Percentiles rank a stretch among this genome's conserved stretches.
Conservation (phyloP, 2,113 vertebrate genomes). For the Hippolais icterina region DNA sequence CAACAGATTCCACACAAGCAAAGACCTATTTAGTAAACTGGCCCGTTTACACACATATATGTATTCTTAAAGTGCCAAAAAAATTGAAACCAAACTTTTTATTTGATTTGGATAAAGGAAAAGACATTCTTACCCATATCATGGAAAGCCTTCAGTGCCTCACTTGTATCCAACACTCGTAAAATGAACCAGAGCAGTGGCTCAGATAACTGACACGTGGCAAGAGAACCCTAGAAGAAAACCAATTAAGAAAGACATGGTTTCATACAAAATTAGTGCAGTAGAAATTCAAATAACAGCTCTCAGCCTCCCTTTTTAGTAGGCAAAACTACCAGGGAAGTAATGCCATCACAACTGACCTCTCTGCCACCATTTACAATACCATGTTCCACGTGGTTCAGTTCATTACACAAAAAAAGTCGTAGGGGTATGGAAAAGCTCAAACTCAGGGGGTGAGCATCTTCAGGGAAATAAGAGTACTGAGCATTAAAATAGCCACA, state of each 20-base stretch:
- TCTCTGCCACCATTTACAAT: background rate
- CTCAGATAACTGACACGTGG: slow-evolving; percentile 97
- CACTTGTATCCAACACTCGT: slow-evolving; percentile 94
- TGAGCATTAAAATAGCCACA: background rate
- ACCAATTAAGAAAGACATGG: background rate
- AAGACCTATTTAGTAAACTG: background rate
- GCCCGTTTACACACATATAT: background rate
- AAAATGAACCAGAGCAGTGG: slow-evolving; percentile 98
- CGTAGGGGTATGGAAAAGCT: background rate
- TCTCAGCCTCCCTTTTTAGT: background rate
- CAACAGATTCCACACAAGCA: background rate
- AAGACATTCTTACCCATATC: slow-evolving; percentile 89
- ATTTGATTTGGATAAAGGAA: background rate
- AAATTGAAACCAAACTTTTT: background rate
- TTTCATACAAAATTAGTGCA: background rate
- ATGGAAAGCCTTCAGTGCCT: slow-evolving; percentile 96
- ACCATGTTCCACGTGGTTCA: background rate
- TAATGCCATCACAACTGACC: background rate
- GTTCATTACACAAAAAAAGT: accelerated
- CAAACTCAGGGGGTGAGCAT: background rate
- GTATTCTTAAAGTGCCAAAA: background rate
- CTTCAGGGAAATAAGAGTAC: background rate
- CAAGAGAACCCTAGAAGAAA: slow-evolving; percentile 88
- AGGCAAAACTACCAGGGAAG: background rate
- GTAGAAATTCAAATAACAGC: background rate